Base-by-base conservation (phyloP, 2,113 vertebrate species). In the Alethe diademata region DNA sequence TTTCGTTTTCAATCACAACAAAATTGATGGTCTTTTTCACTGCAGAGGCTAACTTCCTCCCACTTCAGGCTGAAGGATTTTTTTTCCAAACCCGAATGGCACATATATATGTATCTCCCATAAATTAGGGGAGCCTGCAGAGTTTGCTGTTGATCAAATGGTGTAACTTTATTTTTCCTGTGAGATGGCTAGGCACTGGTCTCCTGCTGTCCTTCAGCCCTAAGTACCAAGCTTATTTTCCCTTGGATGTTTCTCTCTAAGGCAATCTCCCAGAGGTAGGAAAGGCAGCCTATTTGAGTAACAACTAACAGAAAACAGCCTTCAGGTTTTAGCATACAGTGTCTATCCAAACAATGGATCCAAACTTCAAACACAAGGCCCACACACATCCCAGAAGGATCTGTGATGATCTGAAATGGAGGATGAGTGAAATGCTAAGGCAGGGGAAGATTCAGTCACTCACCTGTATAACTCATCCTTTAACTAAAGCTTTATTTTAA, bases 1-100 rank as follows among this genome's bases (percentile, higher is more conserved):
- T 61, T 85, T 91, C 43, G 24, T 88, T 93, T 95, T 89, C 87
- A 93, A 23, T 78, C 80, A 70, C 33, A 40, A 83, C 26, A 71
- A 90, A 87, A 83, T 48, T 84, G 76, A 81, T 91, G 40, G 22
- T 29, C 56, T 14, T 4, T 91, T 94, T 89, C 57, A 48, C 51
- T 61, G 57, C 42, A 91, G 87, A 85, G 0, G 1, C 62, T 67
- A 69, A 91, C 89, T 92, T 84, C 58, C 26, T 92, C 43, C 50
- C 60, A 23, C 17, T 67, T 88, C 36, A 88, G 50, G 88, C 9
- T 31, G 33, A 89, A 81, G 40, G 26, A 74, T 11, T 56, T 84
- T 67, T 85, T 86, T 93, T 56, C 61, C 47, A 31, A 78, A 80
- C 47, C 42, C 36, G 45, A 91, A 71, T n/a, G 16, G 43, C 0